Base-by-base conservation (phyloP, 2,888 invertebrate genomes). In the Limnephilus auricula region DNA sequence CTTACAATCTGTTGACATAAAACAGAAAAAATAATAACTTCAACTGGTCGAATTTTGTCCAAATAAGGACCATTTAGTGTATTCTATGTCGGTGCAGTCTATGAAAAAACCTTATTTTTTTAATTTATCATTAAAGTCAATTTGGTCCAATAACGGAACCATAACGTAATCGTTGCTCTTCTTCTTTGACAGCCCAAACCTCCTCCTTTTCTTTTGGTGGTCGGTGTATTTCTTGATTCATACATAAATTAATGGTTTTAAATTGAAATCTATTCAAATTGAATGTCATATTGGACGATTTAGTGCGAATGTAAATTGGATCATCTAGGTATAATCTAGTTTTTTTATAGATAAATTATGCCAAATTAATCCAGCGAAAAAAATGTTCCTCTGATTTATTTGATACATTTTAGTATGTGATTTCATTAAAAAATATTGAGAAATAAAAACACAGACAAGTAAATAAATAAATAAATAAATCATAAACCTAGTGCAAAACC, bases 381-480 rank as follows among this genome's bases (percentile, higher is more conserved):
- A 65, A 65, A 65, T 40, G 13, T 40, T 1, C 13, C 40, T 2
- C 2, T 5, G 34, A 34, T 34, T 4, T 4, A n/a, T n/a, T n/a
- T n/a, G n/a, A n/a, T n/a, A n/a, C n/a, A n/a, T n/a, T n/a, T n/a
- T n/a, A n/a, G n/a, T n/a, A n/a, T n/a, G n/a, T n/a, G n/a, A n/a
- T n/a, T n/a, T n/a, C n/a, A n/a, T n/a, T n/a, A n/a, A n/a, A n/a
- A n/a, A n/a, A n/a, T n/a, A n/a, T n/a, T n/a, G n/a, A n/a, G n/a
- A n/a, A n/a, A n/a, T n/a, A 34, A 34, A 34, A 34, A 34, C 34
- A 34, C 34, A n/a, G n/a, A n/a, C n/a, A n/a, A n/a, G n/a, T n/a
- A n/a, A n/a, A 45, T 86, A 88, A 88, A 88, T 45, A 88, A 88
- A 88, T 88, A 88, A 88, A 88, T 88, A 88, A 79, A 88, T 78